Percentiles rank a stretch among this genome's conserved stretches.
phyloP scores from a whole-genome alignment of 2,797 vertebrate genomes.

The Sphaeramia orbicularis region DNA sequence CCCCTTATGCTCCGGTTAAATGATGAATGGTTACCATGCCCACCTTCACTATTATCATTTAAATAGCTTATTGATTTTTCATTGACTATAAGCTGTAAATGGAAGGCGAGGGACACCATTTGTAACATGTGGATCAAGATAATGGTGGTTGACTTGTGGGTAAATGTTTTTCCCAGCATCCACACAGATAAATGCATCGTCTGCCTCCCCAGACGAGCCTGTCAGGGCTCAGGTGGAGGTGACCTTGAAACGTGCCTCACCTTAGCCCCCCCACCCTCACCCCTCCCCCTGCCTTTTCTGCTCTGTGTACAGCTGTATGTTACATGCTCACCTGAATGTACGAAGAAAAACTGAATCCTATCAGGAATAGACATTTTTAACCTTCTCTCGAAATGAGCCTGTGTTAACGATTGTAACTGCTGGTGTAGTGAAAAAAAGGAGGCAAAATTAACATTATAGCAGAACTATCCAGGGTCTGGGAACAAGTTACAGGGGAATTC shows the following conservation, averaged over 20 bases:
- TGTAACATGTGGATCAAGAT: slow-evolving; percentile 40
- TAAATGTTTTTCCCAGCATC: slow-evolving; percentile 53
- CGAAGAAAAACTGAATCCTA: background rate
- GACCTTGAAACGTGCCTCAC: slow-evolving; percentile 64
- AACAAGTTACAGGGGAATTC: too few species aligned
- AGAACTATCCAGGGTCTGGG: too few species aligned
- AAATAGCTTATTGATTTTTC: slow-evolving; percentile 75
- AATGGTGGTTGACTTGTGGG: slow-evolving; percentile 35
- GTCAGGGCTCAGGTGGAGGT: slow-evolving; percentile 27
- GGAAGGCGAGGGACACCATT: slow-evolving; percentile 27
- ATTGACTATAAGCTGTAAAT: slow-evolving; percentile 52
- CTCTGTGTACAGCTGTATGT: slow-evolving; percentile 3
- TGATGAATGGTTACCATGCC: slow-evolving; percentile 41
- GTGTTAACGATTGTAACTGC: too few species aligned
- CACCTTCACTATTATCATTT: slow-evolving; percentile 65
- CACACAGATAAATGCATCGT: slow-evolving; percentile 16
- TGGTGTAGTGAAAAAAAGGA: too few species aligned
- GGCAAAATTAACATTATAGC: too few species aligned
- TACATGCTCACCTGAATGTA: background rate
- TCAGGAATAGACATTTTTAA: background rate
- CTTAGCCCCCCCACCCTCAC: background rate
- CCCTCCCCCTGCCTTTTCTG: background rate
- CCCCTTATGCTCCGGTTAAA: background rate
- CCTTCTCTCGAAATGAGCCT: background rate
- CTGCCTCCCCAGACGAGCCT: slow-evolving; percentile 21